Percentiles rank a stretch among this genome's conserved stretches.
Conservation (phyloP, 2,797 vertebrate genomes). For the Argentina silus region DNA sequence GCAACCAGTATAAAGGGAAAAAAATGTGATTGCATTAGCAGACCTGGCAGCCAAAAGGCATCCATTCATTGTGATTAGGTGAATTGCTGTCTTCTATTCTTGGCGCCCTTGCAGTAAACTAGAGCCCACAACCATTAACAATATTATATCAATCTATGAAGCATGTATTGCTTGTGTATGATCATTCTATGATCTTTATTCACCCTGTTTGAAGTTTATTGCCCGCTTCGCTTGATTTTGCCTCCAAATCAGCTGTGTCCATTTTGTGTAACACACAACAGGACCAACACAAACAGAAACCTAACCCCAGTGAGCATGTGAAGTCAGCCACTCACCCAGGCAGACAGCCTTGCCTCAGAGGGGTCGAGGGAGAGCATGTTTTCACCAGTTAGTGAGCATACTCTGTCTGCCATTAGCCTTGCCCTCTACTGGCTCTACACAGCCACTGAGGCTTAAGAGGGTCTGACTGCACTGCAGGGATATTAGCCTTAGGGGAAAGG, state of each 20-base stretch:
- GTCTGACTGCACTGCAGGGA: neutral
- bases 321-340: slow-evolving; percentile 38
- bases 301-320: slow-evolving; percentile 42
- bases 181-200: slow-evolving; percentile 24
- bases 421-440: neutral
- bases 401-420: neutral
- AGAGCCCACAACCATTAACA: neutral
- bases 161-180: neutral
- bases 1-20: slow-evolving; percentile 37
- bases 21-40: slow-evolving; percentile 42
- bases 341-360: neutral
- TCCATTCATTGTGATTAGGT: slow-evolving; percentile 33
- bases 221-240: slow-evolving; percentile 49
- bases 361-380: neutral
- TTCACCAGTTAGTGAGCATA: neutral
- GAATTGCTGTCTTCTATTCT: neutral
- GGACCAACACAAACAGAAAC: slow-evolving; percentile 62
- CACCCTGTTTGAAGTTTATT: slow-evolving; percentile 47
- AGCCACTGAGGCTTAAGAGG: neutral
- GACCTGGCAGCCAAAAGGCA: slow-evolving; percentile 45
- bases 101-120: neutral
- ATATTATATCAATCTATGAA: neutral
- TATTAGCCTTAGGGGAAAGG: slow-evolving; percentile 36
- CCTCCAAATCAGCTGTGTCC: neutral
- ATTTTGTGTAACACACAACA: slow-evolving; percentile 50